phyloP scores from a whole-genome alignment of 1,140 invertebrate genomes.

The Gyrodactylus salaris region DNA sequence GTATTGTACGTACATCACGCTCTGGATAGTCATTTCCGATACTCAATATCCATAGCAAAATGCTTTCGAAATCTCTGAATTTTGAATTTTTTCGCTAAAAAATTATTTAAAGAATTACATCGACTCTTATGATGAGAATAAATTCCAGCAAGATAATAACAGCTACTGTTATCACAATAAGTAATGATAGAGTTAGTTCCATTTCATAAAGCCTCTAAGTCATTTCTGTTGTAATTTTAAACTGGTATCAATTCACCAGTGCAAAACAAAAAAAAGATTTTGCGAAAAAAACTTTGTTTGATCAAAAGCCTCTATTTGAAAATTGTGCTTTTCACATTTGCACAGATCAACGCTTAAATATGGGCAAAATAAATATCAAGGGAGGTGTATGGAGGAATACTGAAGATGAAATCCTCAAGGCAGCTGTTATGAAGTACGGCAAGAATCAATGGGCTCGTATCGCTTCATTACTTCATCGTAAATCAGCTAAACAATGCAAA shows the following conservation, averaged over 20 bases:
- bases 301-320: neutral
- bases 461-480: slow-evolving; percentile 78
- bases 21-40: neutral
- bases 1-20: neutral
- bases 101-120: neutral
- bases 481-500: slow-evolving; percentile 97
- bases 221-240: too few relatives aligned
- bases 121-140: neutral
- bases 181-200: neutral
- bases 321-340: neutral
- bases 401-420: slow-evolving; percentile 98
- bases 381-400: neutral
- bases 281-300: neutral
- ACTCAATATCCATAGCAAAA: neutral
- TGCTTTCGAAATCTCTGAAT: neutral
- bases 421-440: slow-evolving; percentile 99
- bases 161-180: neutral
- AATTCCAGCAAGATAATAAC: neutral
- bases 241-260: neutral
- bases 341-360: neutral
- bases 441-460: slow-evolving; percentile 99
- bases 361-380: neutral
- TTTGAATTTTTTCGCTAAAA: neutral
- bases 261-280: neutral
- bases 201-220: neutral